Evolutionary conservation across 2,113 vertebrate genomes (phyloP).

Genomic region (Synchiropus splendidus): DNA sequence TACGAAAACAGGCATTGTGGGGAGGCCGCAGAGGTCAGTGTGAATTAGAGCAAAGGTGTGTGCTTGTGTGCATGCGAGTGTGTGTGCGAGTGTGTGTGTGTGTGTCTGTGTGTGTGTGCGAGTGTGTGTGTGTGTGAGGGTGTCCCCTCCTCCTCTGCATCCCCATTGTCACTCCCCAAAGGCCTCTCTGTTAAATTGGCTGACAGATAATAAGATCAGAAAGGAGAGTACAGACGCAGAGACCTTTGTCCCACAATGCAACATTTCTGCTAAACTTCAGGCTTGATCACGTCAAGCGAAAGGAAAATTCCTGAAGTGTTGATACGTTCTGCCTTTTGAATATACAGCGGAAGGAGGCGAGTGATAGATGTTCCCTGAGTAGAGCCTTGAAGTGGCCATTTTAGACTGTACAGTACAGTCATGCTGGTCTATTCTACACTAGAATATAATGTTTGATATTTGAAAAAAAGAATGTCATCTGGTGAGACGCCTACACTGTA

Average conservation of each 20-base stretch:
- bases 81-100: constrained; percentile 6
- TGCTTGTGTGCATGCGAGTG: constrained; percentile 8
- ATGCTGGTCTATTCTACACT: too few species aligned
- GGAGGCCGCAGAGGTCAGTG: constrained; percentile 55
- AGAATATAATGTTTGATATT: too few species aligned
- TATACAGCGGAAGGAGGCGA: too few species aligned
- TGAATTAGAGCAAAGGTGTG: constrained; percentile 56
- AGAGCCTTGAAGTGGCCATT: too few species aligned
- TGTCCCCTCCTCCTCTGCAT: constrained; percentile 30
- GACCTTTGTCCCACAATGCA: constrained; percentile 47
- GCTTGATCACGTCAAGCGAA: constrained; percentile 1
- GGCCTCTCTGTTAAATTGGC: constrained; percentile 67
- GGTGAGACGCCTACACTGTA: too few species aligned
- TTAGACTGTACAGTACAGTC: too few species aligned
- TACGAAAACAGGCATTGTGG: constrained; percentile 55
- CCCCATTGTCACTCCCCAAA: constrained; percentile 59
- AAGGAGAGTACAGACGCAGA: constrained; percentile 49
- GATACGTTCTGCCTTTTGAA: too few species aligned
- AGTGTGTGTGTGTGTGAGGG: constrained; percentile 7
- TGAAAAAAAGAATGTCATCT: too few species aligned
- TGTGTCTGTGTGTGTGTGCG: constrained; percentile 8
- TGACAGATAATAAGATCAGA: constrained; percentile 64
- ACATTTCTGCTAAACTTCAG: constrained; percentile 26
- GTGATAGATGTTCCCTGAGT: too few species aligned
- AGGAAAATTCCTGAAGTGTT: too few species aligned